A percentile compares a stretch with the other conserved stretches of the same genome.
These are phyloP conservation scores for Danio kyathit DNA, from an alignment of 2,797 vertebrate genomes.

Conservation along the genomic window DNA sequence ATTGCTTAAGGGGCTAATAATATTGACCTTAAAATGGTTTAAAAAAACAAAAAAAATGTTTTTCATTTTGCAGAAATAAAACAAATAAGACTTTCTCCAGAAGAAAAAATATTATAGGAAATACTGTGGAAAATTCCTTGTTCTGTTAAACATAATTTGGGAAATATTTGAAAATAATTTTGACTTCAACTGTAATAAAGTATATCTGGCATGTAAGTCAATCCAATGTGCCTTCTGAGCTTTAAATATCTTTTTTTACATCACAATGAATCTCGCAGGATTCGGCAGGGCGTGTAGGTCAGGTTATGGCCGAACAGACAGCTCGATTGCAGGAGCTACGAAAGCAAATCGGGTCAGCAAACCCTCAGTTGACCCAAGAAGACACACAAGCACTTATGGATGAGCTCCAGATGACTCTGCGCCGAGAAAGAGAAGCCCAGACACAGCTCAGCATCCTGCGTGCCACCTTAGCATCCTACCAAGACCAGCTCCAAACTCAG, in stretches of 20 bases:
- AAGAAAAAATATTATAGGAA: too few species aligned
- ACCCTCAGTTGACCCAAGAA: constrained; percentile 21
- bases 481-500: constrained; percentile 82
- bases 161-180: too few species aligned
- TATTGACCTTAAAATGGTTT: too few species aligned
- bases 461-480: constrained; percentile 73
- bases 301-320: constrained; percentile 84
- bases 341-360: constrained; percentile 72
- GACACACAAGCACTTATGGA: constrained; percentile 75
- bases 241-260: constrained; percentile 6
- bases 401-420: constrained; percentile 84
- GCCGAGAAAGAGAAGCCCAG: constrained; percentile 86
- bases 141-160: too few species aligned
- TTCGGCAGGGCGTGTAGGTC: constrained; percentile 78
- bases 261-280: constrained; percentile 69
- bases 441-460: constrained; percentile 81
- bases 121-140: too few species aligned
- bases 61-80: too few species aligned
- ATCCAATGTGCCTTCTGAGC: neutral
- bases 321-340: constrained; percentile 83
- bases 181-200: too few species aligned
- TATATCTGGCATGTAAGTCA: too few species aligned
- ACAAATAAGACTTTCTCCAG: too few species aligned
- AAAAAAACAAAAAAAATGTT: too few species aligned
- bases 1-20: too few species aligned